phyloP scores from a whole-genome alignment of 2,888 invertebrate species.

The Phytoseiulus persimilis region DNA sequence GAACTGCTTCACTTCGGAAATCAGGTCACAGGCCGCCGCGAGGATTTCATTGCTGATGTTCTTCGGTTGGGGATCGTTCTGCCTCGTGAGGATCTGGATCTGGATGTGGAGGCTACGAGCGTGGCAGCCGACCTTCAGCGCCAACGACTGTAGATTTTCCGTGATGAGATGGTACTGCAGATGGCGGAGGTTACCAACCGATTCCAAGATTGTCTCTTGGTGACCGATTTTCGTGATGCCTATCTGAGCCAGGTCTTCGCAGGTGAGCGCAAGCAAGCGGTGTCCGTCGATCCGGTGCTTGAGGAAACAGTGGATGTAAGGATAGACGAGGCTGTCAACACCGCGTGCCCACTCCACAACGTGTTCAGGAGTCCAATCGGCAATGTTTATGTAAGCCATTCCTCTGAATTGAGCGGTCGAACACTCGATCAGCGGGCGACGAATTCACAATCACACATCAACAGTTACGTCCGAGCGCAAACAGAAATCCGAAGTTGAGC shows the following conservation, averaged over 20 bases:
- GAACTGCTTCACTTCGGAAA: slow-evolving; percentile 73
- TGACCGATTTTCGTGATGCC: slow-evolving; percentile 80
- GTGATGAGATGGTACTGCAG: slow-evolving; percentile 85
- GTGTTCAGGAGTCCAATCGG: slow-evolving; percentile 81
- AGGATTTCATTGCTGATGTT: slow-evolving; percentile 60
- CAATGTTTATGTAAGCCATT: slow-evolving; percentile 75
- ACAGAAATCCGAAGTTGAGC: background rate
- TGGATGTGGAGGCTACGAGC: slow-evolving; percentile 65
- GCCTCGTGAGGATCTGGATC: slow-evolving; percentile 19
- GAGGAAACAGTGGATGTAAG: slow-evolving; percentile 69
- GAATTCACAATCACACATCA: background rate
- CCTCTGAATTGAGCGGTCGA: background rate
- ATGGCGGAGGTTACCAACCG: slow-evolving; percentile 77
- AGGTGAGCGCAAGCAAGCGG: slow-evolving; percentile 70
- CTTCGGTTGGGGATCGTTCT: slow-evolving; percentile 14
- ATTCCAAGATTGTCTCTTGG: slow-evolving; percentile 84
- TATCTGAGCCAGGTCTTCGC: slow-evolving; percentile 77
- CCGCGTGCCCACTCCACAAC: slow-evolving; percentile 84
- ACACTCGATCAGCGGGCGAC: background rate
- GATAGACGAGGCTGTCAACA: slow-evolving; percentile 66
- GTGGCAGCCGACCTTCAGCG: slow-evolving; percentile 71
- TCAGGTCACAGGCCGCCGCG: slow-evolving; percentile 74
- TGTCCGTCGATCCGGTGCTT: slow-evolving; percentile 73
- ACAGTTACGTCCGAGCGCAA: background rate
- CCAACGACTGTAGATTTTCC: slow-evolving; percentile 82